Evolutionary conservation across 2,797 vertebrate species (phyloP).

Genomic region (Danio albolineatus): DNA sequence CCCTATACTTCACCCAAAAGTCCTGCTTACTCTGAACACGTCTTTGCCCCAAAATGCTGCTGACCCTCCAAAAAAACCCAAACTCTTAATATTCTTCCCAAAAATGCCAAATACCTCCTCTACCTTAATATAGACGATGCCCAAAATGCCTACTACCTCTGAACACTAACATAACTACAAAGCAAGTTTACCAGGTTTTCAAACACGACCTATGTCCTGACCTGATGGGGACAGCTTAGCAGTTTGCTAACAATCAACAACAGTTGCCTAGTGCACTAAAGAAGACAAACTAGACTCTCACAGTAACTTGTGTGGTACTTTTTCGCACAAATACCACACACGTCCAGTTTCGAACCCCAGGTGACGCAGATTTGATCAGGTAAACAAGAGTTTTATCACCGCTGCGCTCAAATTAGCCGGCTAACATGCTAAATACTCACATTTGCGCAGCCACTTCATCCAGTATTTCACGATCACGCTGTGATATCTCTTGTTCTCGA

Average conservation of each 20-base stretch:
- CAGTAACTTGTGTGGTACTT: background rate
- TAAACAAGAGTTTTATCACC: background rate
- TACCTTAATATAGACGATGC: background rate
- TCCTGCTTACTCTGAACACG: no score
- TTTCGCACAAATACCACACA: background rate
- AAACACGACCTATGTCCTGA: conserved; percentile 10
- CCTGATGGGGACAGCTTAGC: background rate
- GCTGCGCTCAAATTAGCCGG: conserved; percentile 21
- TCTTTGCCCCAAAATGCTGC: background rate
- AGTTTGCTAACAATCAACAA: conserved; percentile 12
- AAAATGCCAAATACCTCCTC: background rate
- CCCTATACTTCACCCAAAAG: background rate
- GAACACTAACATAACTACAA: background rate
- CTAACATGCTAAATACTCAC: conserved; percentile 80
- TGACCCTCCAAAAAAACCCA: background rate
- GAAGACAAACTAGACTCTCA: background rate
- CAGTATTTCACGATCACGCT: conserved; percentile 89
- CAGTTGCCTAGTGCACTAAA: background rate
- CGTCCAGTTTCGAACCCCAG: background rate
- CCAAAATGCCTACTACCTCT: background rate
- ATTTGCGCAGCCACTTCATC: conserved; percentile 91
- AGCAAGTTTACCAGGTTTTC: background rate
- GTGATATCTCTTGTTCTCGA: conserved; percentile 96
- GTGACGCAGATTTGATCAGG: background rate
- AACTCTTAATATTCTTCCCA: background rate